These are phyloP conservation scores for Carcharodon carcharias DNA, from an alignment of 2,797 vertebrate genomes.

Conservation along the genomic window DNA sequence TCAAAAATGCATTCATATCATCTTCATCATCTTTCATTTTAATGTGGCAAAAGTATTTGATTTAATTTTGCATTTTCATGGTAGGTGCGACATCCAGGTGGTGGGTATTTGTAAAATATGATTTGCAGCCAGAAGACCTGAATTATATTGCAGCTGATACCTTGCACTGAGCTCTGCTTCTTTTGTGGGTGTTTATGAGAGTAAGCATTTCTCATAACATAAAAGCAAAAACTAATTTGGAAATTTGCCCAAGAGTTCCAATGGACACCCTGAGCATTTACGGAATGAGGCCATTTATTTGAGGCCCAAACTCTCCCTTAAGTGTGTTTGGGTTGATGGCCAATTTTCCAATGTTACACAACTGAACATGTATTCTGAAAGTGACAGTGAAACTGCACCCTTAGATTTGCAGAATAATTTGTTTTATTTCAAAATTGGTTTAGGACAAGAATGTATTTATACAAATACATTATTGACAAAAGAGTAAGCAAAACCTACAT, in stretches of 20 bases:
- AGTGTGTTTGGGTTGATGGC: not conserved
- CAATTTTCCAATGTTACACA: not conserved
- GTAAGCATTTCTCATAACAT: not conserved
- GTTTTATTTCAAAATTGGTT: not conserved
- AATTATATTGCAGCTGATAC: not conserved
- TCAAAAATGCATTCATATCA: constrained; percentile 19
- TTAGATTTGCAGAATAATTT: not conserved
- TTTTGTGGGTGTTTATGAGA: not conserved
- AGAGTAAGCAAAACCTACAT: not conserved
- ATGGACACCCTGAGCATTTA: not conserved
- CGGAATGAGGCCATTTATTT: not conserved
- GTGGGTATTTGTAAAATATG: not conserved
- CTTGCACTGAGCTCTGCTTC: not conserved
- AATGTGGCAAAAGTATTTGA: constrained; percentile 22
- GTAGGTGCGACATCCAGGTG: too few species aligned
- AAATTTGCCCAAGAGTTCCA: not conserved
- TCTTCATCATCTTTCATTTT: constrained; percentile 24
- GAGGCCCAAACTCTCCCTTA: not conserved
- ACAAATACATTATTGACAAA: not conserved
- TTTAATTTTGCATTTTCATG: not conserved
- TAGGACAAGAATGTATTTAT: not conserved
- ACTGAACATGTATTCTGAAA: not conserved
- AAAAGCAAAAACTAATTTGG: not conserved
- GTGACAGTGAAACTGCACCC: not conserved
- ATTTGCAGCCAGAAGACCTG: not conserved